A percentile compares a stretch with the other conserved stretches of the same genome.
Conservation (phyloP, 53 echinoderm and acorn worm genomes). For the Stichopus horrens region DNA sequence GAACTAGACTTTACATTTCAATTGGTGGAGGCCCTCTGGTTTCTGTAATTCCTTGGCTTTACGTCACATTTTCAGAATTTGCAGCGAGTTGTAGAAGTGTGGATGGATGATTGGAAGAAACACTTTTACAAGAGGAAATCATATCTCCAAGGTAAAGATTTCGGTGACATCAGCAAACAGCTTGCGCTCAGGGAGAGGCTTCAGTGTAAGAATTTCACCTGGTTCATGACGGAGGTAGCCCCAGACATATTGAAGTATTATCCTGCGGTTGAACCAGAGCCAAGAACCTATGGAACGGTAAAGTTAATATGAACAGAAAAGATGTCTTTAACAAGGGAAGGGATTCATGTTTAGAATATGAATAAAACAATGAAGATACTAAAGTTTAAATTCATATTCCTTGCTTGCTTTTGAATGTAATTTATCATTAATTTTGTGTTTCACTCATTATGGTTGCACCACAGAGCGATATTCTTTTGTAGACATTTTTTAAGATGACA, state of each 20-base stretch:
- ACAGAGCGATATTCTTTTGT: too few species aligned
- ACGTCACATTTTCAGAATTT: slow-evolving; percentile 62
- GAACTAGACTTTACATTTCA: too few species aligned
- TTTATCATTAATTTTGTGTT: too few species aligned
- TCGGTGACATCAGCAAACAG: slow-evolving; percentile 96
- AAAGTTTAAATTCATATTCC: not conserved
- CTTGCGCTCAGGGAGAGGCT: slow-evolving; percentile 75
- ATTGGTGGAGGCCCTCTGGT: too few species aligned
- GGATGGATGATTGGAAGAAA: slow-evolving; percentile 98
- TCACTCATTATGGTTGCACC: too few species aligned
- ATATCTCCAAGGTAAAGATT: slow-evolving; percentile 67
- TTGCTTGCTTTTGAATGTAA: too few species aligned
- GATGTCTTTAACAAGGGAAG: not conserved
- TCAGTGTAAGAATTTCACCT: slow-evolving; percentile 91
- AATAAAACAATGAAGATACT: not conserved
- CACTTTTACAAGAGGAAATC: slow-evolving; percentile 85
- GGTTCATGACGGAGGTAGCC: slow-evolving; percentile 88
- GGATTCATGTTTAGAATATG: not conserved
- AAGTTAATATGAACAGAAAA: not conserved
- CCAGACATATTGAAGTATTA: slow-evolving; percentile 95
- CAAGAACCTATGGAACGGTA: slow-evolving; percentile 72
- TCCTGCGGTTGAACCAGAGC: slow-evolving; percentile 87
- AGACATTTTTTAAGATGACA: too few species aligned
- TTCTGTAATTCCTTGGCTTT: too few species aligned
- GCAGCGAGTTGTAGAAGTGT: slow-evolving; percentile 88